Percentiles rank a stretch among this genome's conserved stretches.
These are phyloP conservation scores for Amphimedon queenslandica DNA, from an alignment of 37 sponge, comb jelly and placozoan species.

Conservation along the genomic window DNA sequence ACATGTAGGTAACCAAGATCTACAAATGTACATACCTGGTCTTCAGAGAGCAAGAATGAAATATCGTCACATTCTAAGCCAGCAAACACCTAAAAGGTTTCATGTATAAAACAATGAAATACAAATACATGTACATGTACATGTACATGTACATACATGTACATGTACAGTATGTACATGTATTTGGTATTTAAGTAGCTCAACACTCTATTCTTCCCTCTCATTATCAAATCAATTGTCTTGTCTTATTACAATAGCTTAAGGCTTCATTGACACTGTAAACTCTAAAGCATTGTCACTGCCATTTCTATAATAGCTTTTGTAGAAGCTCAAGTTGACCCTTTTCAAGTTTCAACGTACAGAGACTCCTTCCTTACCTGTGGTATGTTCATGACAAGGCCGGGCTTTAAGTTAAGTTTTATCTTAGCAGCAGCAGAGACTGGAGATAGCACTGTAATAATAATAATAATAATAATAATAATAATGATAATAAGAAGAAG, in stretches of 20 bases:
- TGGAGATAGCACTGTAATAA: conserved; percentile 44
- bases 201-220: too few relatives aligned
- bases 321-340: too few relatives aligned
- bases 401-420: conserved; percentile 47
- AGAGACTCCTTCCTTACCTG: too few relatives aligned
- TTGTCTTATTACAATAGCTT: too few relatives aligned
- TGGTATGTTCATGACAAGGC: conserved; percentile 34
- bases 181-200: too few relatives aligned
- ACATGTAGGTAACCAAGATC: background rate
- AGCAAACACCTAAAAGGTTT: conserved; percentile 7
- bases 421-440: conserved; percentile 53
- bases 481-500: background rate
- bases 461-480: background rate
- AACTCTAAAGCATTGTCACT: too few relatives aligned
- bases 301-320: too few relatives aligned
- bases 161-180: too few relatives aligned
- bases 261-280: too few relatives aligned
- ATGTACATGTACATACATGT: background rate
- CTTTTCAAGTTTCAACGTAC: too few relatives aligned
- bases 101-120: background rate
- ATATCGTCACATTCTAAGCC: conserved; percentile 53
- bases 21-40: conserved; percentile 32
- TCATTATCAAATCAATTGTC: too few relatives aligned
- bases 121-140: background rate
- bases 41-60: conserved; percentile 26